Evolutionary conservation across 2,888 invertebrate species (phyloP), one percentile per base, ranked within the genome.

Genomic region (Coremacera marginata): DNA sequence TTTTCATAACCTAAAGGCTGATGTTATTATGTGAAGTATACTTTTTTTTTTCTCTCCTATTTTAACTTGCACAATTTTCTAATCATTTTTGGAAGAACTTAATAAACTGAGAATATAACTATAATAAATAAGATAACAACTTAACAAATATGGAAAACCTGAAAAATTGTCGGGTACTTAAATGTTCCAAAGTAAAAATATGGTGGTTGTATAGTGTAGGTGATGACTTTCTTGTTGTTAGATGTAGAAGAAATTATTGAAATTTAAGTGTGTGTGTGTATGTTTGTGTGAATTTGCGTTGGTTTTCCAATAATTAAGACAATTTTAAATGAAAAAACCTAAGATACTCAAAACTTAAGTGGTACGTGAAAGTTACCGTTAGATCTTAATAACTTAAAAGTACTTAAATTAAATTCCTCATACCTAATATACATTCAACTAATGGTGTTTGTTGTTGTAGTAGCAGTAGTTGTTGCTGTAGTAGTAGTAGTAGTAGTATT

Each of bases 11-110:
- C 25, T 80, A 83, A 87, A 87, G 87, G 86, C 86, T 86, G 85
- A 86, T 84, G 86, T 87, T 71, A 82, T 82, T 83, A 87, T 86
- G 86, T 86, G 86, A 87, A 87, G 86, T 85, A 86, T 87, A 87
- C 86, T 37, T 67, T n/a, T 71, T 71, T 71, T n/a, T 71, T 71
- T 71, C 11, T 44, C 19, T 60, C 60, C 11, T 70, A 7, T 22
- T 16, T 27, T n/a, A 27, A 22, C 49, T 68, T 14, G 51, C 49
- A 25, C 49, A 49, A 16, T 37, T 31, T 44, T n/a, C 68, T 49
- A 68, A 51, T 68, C 4, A 37, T 14, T 60, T 44, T 44, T 8
- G 11, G 60, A 60, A 60, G 60, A 60, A 60, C 25, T 11, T 44
- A 7, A 44, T 11, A 44, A 44, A 44, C 14, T 44, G 14, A 44